These are phyloP conservation scores for Chorisops tibialis DNA, from an alignment of 2,888 invertebrate genomes.

Conservation along the genomic window DNA sequence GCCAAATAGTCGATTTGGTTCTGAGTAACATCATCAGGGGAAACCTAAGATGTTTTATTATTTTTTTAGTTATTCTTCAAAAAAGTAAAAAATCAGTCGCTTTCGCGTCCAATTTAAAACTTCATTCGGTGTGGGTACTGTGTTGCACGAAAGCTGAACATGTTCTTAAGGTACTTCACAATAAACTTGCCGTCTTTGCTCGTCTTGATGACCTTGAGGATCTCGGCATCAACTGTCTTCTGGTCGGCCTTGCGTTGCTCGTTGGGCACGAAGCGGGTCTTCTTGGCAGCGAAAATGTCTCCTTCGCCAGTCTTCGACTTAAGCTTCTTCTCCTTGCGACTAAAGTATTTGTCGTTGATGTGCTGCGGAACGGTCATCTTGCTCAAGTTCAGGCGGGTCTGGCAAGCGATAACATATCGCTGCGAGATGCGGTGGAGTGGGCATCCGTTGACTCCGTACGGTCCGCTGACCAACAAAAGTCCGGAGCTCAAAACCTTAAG, in stretches of 20 bases:
- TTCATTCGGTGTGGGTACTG: constrained; percentile 95
- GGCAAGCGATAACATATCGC: constrained; percentile 92
- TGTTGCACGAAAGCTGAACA: constrained; percentile 90
- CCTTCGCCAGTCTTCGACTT: constrained; percentile 82
- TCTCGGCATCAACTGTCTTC: constrained; percentile 73
- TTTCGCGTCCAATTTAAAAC: constrained; percentile 62
- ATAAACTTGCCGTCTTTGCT: constrained; percentile 81
- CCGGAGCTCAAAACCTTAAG: constrained; percentile 86
- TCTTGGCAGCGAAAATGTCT: constrained; percentile 92
- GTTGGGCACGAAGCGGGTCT: constrained; percentile 85
- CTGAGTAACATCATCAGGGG: no score
- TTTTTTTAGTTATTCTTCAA: no score
- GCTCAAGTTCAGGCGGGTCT: constrained; percentile 80
- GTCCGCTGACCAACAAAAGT: constrained; percentile 88
- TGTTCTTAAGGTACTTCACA: constrained; percentile 84
- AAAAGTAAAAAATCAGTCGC: no score
- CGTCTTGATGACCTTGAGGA: constrained; percentile 80
- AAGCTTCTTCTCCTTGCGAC: constrained; percentile 75
- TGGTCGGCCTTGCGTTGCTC: constrained; percentile 92
- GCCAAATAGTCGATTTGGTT: no score
- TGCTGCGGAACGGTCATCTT: constrained; percentile 76
- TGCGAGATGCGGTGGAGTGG: constrained; percentile 94
- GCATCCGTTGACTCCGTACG: constrained; percentile 90
- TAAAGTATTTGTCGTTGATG: constrained; percentile 91
- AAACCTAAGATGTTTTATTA: no score